A percentile compares a stretch with the other conserved stretches of the same genome.
Conservation (phyloP, 2,888 invertebrate species). For the Agrotis segetum region DNA sequence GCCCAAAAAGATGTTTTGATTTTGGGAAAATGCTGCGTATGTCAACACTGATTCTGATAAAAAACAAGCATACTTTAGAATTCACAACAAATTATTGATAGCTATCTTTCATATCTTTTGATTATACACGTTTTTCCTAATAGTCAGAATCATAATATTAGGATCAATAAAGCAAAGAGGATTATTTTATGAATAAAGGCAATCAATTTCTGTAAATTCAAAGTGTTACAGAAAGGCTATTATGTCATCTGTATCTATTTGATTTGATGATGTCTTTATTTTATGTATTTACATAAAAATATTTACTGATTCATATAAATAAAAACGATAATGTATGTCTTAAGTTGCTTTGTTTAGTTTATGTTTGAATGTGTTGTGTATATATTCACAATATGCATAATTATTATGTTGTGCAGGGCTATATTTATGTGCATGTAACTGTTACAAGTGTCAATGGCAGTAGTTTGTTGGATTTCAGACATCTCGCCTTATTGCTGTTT, state of each 20-base stretch:
- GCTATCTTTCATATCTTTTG: conserved; percentile 1
- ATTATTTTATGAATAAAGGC: conserved; percentile 13
- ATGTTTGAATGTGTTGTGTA: conserved; percentile 35
- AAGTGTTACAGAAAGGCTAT: conserved; percentile 16
- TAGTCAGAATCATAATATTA: conserved; percentile 15
- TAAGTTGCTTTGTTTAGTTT: conserved; percentile 44
- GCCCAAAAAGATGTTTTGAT: conserved; percentile 2
- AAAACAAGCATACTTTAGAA: not conserved
- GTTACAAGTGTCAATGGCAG: conserved; percentile 58
- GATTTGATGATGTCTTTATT: conserved; percentile 15
- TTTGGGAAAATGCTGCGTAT: conserved; percentile 44
- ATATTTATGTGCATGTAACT: conserved; percentile 57
- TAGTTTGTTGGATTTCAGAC: conserved; percentile 40
- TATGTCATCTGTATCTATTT: conserved; percentile 8
- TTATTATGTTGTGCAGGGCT: conserved; percentile 42
- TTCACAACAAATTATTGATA: not conserved
- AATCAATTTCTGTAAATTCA: conserved; percentile 10
- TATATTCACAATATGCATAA: conserved; percentile 34
- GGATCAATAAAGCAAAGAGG: not conserved
- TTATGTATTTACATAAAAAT: conserved; percentile 32
- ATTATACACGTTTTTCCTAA: conserved; percentile 23
- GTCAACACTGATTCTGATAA: conserved; percentile 42
- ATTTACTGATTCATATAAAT: conserved; percentile 25
- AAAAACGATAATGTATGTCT: conserved; percentile 28
- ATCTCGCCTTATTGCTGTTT: conserved; percentile 48